phyloP scores from a whole-genome alignment of 2,797 vertebrate genomes.

The Discoglossus pictus region DNA sequence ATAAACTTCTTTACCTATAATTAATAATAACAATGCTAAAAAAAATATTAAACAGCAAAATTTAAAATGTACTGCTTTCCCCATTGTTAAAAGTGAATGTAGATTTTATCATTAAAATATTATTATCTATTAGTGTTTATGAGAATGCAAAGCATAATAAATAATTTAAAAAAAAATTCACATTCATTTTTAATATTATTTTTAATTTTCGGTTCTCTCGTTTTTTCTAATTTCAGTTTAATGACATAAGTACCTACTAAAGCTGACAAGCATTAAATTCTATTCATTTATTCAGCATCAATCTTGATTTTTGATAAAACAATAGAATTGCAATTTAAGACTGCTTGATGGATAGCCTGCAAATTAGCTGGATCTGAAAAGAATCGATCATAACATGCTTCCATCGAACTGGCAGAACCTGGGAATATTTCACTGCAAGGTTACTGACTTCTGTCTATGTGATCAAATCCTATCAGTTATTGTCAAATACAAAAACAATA shows the following conservation, averaged over 20 bases:
- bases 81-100: no score
- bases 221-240: no score
- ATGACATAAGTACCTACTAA: background rate
- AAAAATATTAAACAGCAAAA: no score
- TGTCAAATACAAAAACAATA: constrained; percentile 5
- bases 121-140: no score
- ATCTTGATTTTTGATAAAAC: constrained; percentile 32
- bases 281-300: constrained; percentile 25
- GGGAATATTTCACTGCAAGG: constrained; percentile 11
- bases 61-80: no score
- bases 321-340: constrained; percentile 12
- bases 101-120: no score
- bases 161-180: no score
- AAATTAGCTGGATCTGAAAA: constrained; percentile 9
- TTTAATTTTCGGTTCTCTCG: no score
- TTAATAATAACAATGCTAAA: no score
- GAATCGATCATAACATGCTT: constrained; percentile 21
- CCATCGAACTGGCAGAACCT: constrained; percentile 1
- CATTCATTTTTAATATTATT: no score
- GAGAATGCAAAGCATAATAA: no score
- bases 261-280: constrained; percentile 3
- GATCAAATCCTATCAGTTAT: constrained; percentile 7
- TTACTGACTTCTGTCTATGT: background rate
- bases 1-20: no score
- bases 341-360: constrained; percentile 1